Evolutionary conservation across 92 coral and sea anemone species (phyloP).

Genomic region (Heliopora coerulea): DNA sequence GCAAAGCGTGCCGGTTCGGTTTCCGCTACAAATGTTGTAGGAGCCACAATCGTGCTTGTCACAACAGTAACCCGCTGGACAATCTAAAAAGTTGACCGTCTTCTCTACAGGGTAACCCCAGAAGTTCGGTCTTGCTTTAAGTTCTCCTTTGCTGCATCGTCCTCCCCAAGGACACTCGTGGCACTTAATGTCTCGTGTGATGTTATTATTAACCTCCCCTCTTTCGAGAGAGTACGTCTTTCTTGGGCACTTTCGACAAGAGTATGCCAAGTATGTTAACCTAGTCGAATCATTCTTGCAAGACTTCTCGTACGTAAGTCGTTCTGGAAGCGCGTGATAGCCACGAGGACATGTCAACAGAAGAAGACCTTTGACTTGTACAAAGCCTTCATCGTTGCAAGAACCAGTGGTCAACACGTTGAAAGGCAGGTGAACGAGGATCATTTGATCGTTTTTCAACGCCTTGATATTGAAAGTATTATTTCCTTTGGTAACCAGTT

Average conservation of each 20-base stretch:
- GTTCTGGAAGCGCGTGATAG: background rate
- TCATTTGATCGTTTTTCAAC: background rate
- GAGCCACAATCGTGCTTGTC: background rate
- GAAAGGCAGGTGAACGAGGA: conserved; percentile 8
- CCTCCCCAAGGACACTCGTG: conserved; percentile 30
- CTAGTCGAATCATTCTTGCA: background rate
- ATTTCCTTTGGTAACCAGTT: background rate
- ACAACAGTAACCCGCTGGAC: conserved; percentile 11
- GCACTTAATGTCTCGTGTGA: background rate
- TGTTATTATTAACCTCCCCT: background rate
- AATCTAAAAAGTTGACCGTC: conserved; percentile 11
- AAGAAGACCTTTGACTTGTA: background rate
- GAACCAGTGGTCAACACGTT: background rate
- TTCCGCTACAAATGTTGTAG: background rate
- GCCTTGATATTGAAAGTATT: background rate
- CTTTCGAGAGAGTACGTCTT: conserved; percentile 11
- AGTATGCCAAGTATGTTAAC: background rate
- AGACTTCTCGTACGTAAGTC: too few species aligned
- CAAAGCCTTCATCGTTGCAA: background rate
- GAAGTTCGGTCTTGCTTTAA: conserved; percentile 7
- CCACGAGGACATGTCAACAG: background rate
- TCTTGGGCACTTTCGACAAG: background rate
- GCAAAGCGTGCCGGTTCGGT: conserved; percentile 14
- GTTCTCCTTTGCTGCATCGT: background rate
- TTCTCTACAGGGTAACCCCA: conserved; percentile 11